Evolutionary conservation across 1,140 invertebrate genomes (phyloP).

Genomic region (Lamellibrachia luymesi): DNA sequence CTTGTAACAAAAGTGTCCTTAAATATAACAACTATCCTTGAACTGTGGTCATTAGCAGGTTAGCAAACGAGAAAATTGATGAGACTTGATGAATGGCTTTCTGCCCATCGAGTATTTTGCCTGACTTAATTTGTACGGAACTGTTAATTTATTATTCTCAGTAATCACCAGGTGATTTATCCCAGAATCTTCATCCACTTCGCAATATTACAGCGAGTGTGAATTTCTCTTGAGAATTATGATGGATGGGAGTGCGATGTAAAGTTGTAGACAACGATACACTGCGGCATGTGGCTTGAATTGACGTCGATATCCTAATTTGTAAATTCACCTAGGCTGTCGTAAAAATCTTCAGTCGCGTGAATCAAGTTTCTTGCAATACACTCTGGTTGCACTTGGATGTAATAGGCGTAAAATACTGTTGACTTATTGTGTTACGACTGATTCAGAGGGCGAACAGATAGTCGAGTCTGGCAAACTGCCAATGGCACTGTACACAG

Average conservation of each 20-base stretch:
- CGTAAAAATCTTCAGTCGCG: background rate
- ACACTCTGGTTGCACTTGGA: background rate
- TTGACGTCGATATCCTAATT: background rate
- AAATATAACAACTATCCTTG: background rate
- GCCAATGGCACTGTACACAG: background rate
- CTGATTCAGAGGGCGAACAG: background rate
- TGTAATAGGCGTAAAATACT: background rate
- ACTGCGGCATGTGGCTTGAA: background rate
- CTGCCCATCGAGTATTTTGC: background rate
- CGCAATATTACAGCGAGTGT: background rate
- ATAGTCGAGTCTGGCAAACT: background rate
- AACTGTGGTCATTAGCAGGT: background rate
- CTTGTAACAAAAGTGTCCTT: background rate
- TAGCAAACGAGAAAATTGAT: background rate
- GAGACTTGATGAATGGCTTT: background rate
- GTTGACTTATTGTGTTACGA: background rate
- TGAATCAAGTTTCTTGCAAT: constrained; percentile 1
- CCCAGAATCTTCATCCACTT: background rate
- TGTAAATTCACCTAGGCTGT: background rate
- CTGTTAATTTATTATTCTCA: background rate
- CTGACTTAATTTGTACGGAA: background rate
- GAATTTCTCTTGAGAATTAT: background rate
- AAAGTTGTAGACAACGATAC: background rate
- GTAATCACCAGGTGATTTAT: background rate
- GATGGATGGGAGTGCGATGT: background rate